Evolutionary conservation across 2,888 invertebrate genomes (phyloP).

Genomic region (Ichneumon xanthorius): DNA sequence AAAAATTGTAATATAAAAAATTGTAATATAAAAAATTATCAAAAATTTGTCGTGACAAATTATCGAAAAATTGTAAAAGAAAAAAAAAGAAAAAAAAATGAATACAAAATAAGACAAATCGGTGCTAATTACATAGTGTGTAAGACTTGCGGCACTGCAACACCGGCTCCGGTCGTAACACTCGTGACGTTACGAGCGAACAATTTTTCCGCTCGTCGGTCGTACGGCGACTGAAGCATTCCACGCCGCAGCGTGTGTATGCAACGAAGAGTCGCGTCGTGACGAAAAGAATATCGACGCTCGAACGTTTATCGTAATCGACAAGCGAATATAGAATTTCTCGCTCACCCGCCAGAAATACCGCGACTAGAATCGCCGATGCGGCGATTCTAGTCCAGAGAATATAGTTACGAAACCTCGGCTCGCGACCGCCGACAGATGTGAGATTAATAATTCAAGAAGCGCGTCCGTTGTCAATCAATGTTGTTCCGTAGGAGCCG

Average conservation of each 20-base stretch:
- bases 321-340: neutral
- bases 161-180: neutral
- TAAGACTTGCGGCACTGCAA: neutral
- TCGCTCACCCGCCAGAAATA: neutral
- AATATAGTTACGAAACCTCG: neutral
- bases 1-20: no score
- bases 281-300: neutral
- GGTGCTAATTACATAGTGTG: neutral
- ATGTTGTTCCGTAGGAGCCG: neutral
- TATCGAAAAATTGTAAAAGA: neutral
- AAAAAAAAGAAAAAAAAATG: neutral
- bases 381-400: neutral
- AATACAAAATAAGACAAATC: neutral
- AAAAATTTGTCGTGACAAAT: no score
- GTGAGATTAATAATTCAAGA: constrained; percentile 17
- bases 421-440: neutral
- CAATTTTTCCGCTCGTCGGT: neutral
- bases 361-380: neutral
- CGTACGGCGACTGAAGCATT: neutral
- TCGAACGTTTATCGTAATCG: neutral
- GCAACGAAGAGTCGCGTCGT: neutral
- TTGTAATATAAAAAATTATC: no score
- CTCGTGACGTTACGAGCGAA: neutral
- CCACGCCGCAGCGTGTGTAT: neutral
- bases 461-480: constrained; percentile 2